Conservation (phyloP, 1,140 invertebrate genomes). For the Lethocerus indicus region DNA sequence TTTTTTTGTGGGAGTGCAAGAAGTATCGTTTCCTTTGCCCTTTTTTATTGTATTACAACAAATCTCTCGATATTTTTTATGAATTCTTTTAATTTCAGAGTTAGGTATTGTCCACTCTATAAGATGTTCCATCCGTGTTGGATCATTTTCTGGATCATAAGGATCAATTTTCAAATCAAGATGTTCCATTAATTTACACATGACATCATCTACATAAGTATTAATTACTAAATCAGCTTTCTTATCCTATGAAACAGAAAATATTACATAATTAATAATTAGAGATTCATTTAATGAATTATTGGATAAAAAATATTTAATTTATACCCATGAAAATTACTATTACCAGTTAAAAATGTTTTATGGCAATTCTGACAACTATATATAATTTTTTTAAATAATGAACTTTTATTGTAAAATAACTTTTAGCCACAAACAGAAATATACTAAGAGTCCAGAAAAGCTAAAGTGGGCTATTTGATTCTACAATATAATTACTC, state of each 20-base stretch:
- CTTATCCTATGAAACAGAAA: conserved; percentile 71
- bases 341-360: too few species aligned
- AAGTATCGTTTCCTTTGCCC: too few species aligned
- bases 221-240: conserved; percentile 81
- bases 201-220: conserved; percentile 74
- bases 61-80: conserved; percentile 27
- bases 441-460: too few species aligned
- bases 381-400: too few species aligned
- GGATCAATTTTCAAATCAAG: conserved; percentile 50
- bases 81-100: conserved; percentile 30
- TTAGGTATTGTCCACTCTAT: conserved; percentile 42
- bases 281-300: background rate
- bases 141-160: conserved; percentile 47
- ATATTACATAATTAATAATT: conserved; percentile 13
- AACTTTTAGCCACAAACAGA: too few species aligned
- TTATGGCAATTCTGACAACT: too few species aligned
- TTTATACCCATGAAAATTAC: too few species aligned
- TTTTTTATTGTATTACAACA: too few species aligned
- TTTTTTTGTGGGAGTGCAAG: too few species aligned
- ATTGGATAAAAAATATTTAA: background rate
- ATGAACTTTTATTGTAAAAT: too few species aligned
- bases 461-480: conserved; percentile 4
- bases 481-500: conserved; percentile 23
- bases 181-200: conserved; percentile 55
- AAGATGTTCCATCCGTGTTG: conserved; percentile 32